Conservation (phyloP, 2,113 vertebrate species). For the Megaleporinus macrocephalus region DNA sequence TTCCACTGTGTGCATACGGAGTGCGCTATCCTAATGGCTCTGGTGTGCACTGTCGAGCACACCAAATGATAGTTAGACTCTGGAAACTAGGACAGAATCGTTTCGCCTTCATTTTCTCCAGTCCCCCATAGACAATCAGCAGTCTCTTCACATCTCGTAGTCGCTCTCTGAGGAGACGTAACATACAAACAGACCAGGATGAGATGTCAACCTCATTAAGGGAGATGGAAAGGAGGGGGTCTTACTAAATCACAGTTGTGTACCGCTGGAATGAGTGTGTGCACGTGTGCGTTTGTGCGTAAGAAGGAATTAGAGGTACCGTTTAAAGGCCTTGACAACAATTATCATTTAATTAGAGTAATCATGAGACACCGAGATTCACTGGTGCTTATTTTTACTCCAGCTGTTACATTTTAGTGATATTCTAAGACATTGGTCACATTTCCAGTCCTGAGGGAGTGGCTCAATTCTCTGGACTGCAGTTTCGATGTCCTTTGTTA, state of each 20-base stretch:
- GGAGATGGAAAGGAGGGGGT: conserved; percentile 2
- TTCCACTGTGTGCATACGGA: neutral
- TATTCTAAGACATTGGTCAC: conserved; percentile 49
- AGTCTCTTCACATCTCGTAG: conserved; percentile 10
- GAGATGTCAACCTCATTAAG: conserved; percentile 54
- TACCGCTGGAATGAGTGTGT: conserved; percentile 12
- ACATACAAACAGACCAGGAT: conserved; percentile 38
- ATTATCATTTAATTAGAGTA: conserved; percentile 72
- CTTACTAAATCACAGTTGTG: conserved; percentile 42
- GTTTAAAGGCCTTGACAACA: conserved; percentile 64
- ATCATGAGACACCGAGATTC: conserved; percentile 57
- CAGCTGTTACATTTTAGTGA: conserved; percentile 38
- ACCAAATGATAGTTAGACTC: conserved; percentile 20
- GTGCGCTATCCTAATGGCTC: conserved; percentile 12
- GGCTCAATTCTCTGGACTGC: neutral
- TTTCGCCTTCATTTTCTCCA: conserved; percentile 9
- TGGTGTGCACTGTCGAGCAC: neutral
- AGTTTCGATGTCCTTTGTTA: conserved; percentile 22
- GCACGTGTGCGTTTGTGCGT: conserved; percentile 22
- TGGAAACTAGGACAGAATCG: conserved; percentile 46
- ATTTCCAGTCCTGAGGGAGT: conserved; percentile 44
- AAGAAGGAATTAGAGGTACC: conserved; percentile 34
- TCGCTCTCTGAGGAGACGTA: conserved; percentile 37
- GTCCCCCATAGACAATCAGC: conserved; percentile 28
- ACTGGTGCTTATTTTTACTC: conserved; percentile 62